Percentiles rank a stretch among this genome's conserved stretches.
These are phyloP conservation scores for Erpobdella octoculata DNA, from an alignment of 2,888 invertebrate genomes.

Conservation along the genomic window DNA sequence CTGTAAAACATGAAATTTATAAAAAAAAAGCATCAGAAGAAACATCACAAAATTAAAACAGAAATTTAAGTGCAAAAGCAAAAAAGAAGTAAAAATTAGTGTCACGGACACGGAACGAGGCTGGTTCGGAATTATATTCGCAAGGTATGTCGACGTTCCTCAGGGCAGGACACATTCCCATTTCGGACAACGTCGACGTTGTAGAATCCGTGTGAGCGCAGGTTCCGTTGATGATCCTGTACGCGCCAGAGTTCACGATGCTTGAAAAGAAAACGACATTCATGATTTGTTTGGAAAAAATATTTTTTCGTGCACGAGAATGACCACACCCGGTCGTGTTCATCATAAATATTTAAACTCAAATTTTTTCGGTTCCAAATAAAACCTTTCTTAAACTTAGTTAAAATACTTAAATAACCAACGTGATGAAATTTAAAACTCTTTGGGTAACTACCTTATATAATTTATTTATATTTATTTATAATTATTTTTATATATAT, in stretches of 20 bases:
- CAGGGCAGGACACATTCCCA: slow-evolving; percentile 48
- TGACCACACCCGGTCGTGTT: neutral
- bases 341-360: neutral
- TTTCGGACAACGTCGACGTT: slow-evolving; percentile 43
- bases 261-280: slow-evolving; percentile 41
- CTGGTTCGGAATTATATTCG: slow-evolving; percentile 33
- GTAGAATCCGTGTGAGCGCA: slow-evolving; percentile 50
- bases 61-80: too few species aligned
- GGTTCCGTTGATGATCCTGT: slow-evolving; percentile 53
- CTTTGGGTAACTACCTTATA: too few species aligned
- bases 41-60: too few species aligned
- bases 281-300: neutral
- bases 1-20: too few species aligned
- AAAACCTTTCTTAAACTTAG: neutral
- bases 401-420: too few species aligned
- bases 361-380: neutral
- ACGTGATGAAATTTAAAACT: too few species aligned
- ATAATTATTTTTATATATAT: neutral
- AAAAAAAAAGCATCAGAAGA: too few species aligned
- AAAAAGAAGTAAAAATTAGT: too few species aligned
- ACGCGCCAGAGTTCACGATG: slow-evolving; percentile 52
- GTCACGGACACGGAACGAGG: neutral
- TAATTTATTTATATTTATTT: too few species aligned
- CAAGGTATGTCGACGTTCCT: slow-evolving; percentile 43
- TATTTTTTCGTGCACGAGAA: neutral